A percentile compares a stretch with the other conserved stretches of the same genome.
Conservation (phyloP, 2,797 vertebrate genomes). For the Enteromius mattozi region DNA sequence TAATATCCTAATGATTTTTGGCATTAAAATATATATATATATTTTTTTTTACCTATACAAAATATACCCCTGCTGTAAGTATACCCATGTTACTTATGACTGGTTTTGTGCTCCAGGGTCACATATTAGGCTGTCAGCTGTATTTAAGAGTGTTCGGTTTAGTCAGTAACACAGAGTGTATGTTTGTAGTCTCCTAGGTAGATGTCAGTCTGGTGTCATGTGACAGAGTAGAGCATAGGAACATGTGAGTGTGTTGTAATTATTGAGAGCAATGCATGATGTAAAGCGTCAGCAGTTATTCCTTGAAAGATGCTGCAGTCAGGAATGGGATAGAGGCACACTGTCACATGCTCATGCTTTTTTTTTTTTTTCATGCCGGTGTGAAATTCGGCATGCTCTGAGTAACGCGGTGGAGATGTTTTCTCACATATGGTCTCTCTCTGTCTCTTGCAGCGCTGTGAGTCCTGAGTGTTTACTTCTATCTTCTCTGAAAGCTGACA, state of each 20-base stretch:
- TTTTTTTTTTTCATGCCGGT: not conserved
- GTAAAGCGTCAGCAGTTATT: conserved; percentile 3
- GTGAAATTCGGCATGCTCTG: not conserved
- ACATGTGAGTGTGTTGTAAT: conserved; percentile 8
- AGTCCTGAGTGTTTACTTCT: not conserved
- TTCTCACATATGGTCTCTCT: not conserved
- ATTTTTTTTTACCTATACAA: too few species aligned
- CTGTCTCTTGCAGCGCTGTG: conserved; percentile 12
- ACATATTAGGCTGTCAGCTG: not conserved
- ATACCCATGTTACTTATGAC: too few species aligned
- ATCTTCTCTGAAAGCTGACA: not conserved
- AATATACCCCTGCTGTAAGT: too few species aligned
- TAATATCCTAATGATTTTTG: too few species aligned
- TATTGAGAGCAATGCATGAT: not conserved
- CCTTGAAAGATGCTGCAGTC: not conserved
- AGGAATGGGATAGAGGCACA: not conserved
- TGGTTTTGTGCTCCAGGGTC: too few species aligned
- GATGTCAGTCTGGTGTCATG: conserved; percentile 33
- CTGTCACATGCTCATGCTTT: not conserved
- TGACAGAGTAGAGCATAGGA: conserved; percentile 14
- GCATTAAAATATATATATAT: too few species aligned
- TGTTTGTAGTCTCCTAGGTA: conserved; percentile 1
- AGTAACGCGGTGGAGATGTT: not conserved
- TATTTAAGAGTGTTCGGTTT: not conserved
- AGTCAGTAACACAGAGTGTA: not conserved